Evolutionary conservation across 1,140 invertebrate genomes (phyloP).

Genomic region (Hypsibius dujardini): DNA sequence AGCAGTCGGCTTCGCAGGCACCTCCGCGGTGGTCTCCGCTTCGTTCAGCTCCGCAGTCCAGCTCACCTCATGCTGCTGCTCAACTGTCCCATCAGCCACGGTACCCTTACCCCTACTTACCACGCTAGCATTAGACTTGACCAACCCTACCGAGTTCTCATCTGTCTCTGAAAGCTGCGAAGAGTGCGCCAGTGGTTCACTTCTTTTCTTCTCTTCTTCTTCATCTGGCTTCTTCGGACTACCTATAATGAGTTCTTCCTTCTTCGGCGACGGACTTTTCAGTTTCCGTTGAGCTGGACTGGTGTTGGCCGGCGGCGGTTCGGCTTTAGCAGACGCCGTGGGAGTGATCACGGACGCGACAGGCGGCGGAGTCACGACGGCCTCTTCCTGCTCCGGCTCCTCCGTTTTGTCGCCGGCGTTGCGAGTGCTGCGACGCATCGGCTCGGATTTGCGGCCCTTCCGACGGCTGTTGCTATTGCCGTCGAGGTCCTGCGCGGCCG

Average conservation of each 20-base stretch:
- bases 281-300: not conserved
- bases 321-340: not conserved
- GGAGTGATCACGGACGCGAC: not conserved
- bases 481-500: not conserved
- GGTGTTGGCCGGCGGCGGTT: too few species aligned
- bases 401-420: too few species aligned
- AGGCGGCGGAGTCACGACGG: not conserved
- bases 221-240: not conserved
- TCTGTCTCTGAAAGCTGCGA: too few species aligned
- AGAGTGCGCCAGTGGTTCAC: not conserved
- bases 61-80: not conserved
- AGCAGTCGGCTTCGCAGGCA: too few species aligned
- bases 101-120: not conserved
- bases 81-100: not conserved
- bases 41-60: not conserved
- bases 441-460: constrained; percentile 3
- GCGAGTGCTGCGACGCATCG: too few species aligned
- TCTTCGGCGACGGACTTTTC: not conserved
- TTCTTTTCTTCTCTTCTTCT: not conserved
- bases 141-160: not conserved
- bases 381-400: not conserved
- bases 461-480: not conserved
- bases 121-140: not conserved
- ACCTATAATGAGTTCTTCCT: not conserved
- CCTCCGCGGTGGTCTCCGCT: not conserved